A percentile compares a stretch with the other conserved stretches of the same genome.
Evolutionary conservation across 2,797 vertebrate genomes (phyloP).

Genomic region (Pseudomugil tenellus): DNA sequence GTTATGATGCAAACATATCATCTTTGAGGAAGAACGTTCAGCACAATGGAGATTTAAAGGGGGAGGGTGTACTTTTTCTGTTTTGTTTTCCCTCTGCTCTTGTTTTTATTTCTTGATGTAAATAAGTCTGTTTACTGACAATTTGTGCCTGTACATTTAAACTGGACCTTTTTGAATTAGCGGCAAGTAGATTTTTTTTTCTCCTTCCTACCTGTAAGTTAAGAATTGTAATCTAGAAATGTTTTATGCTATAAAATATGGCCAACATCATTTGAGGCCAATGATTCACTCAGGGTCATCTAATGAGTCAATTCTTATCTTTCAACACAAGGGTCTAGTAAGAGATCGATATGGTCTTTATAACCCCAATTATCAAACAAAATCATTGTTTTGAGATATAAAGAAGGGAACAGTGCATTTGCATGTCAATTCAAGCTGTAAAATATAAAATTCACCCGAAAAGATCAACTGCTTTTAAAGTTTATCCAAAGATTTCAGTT

Average conservation of each 20-base stretch:
- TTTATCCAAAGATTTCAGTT: slow-evolving; percentile 32
- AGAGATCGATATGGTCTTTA: slow-evolving; percentile 64
- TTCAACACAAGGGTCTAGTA: slow-evolving; percentile 66
- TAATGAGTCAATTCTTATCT: slow-evolving; percentile 66
- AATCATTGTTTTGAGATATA: slow-evolving; percentile 51
- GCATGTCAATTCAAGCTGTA: slow-evolving; percentile 40
- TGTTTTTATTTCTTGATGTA: slow-evolving; percentile 73
- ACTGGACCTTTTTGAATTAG: slow-evolving; percentile 78
- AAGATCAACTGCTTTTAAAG: slow-evolving; percentile 10
- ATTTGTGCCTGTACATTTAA: slow-evolving; percentile 81
- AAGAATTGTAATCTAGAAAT: slow-evolving; percentile 63
- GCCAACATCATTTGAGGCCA: slow-evolving; percentile 71
- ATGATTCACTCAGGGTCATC: slow-evolving; percentile 82
- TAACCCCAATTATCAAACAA: slow-evolving; percentile 56
- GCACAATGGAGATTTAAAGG: slow-evolving; percentile 72
- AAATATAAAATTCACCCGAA: slow-evolving; percentile 42
- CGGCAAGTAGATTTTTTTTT: slow-evolving; percentile 35
- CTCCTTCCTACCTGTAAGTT: slow-evolving; percentile 52
- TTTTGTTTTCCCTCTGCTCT: slow-evolving; percentile 64
- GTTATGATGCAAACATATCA: slow-evolving; percentile 82
- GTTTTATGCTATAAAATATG: slow-evolving; percentile 69
- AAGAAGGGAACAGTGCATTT: slow-evolving; percentile 72
- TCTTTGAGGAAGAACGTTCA: slow-evolving; percentile 73
- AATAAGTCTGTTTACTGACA: slow-evolving; percentile 81
- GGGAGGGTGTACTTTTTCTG: slow-evolving; percentile 43